Percentiles rank a stretch among this genome's conserved stretches.
These are phyloP conservation scores for Sesamia inferens DNA, from an alignment of 2,888 invertebrate genomes.

Conservation along the genomic window DNA sequence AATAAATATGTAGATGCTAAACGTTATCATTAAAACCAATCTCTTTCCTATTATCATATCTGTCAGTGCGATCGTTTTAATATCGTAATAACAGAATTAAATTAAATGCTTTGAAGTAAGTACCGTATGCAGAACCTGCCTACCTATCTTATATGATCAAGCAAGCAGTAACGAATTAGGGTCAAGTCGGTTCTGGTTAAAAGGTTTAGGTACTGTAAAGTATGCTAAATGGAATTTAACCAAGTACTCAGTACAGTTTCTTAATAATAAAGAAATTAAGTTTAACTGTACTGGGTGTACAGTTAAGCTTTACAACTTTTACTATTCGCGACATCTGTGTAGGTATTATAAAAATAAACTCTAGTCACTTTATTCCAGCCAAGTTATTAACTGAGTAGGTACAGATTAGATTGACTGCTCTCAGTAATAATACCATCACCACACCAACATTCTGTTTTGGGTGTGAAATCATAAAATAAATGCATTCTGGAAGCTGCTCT, in stretches of 20 bases:
- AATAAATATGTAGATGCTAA: constrained; percentile 69
- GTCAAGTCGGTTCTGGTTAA: neutral
- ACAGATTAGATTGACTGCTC: neutral
- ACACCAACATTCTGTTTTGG: too few relatives aligned
- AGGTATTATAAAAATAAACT: neutral
- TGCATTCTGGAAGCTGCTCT: too few relatives aligned
- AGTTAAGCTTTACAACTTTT: neutral
- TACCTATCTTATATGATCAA: constrained; percentile 14
- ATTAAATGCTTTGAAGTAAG: constrained; percentile 24
- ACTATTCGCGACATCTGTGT: neutral
- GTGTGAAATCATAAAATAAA: too few relatives aligned
- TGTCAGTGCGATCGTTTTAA: constrained; percentile 69
- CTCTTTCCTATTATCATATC: constrained; percentile 73
- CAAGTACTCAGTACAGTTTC: neutral
- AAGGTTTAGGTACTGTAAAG: constrained; percentile 4
- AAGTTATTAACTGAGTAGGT: neutral
- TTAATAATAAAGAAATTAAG: too few relatives aligned
- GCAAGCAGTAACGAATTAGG: constrained; percentile 5
- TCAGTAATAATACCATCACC: neutral
- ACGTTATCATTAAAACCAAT: constrained; percentile 74
- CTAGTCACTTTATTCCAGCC: neutral
- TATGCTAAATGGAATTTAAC: neutral
- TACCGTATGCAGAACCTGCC: constrained; percentile 13
- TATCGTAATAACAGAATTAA: constrained; percentile 42
- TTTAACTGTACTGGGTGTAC: neutral